These are phyloP conservation scores for Eciton burchellii DNA, from an alignment of 1,140 invertebrate genomes.

Conservation along the genomic window DNA sequence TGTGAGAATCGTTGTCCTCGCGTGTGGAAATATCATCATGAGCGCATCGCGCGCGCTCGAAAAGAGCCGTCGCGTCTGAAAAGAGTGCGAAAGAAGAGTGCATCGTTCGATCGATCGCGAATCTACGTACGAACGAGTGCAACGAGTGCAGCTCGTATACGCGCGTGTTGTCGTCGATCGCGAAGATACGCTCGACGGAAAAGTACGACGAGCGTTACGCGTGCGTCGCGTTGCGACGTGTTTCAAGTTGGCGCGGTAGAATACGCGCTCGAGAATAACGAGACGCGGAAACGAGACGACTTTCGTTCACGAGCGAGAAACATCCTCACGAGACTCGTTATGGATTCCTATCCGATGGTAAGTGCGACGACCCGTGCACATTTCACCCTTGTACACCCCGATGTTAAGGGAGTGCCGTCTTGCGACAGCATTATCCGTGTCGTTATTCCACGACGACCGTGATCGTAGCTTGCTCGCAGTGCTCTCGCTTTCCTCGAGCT, in stretches of 20 bases:
- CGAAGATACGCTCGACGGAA: slow-evolving; percentile 28
- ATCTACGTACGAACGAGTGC: too few relatives aligned
- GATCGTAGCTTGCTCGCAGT: too few relatives aligned
- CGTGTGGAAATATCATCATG: background rate
- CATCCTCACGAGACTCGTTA: slow-evolving; percentile 69
- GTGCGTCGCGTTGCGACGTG: slow-evolving; percentile 3
- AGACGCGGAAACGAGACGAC: background rate
- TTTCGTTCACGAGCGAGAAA: slow-evolving; percentile 36
- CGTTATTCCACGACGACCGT: too few relatives aligned
- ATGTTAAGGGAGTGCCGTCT: too few relatives aligned
- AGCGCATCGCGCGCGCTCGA: background rate
- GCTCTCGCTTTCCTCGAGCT: background rate
- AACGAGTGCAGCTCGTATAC: slow-evolving; percentile 7
- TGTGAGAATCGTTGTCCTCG: slow-evolving; percentile 3
- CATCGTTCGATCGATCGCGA: too few relatives aligned
- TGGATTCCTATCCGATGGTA: slow-evolving; percentile 80
- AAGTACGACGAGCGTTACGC: slow-evolving; percentile 1
- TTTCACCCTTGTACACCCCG: too few relatives aligned
- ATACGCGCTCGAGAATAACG: slow-evolving; percentile 11
- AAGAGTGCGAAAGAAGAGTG: too few relatives aligned
- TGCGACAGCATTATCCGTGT: too few relatives aligned
- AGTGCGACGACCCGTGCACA: slow-evolving; percentile 32
- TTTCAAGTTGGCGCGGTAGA: background rate
- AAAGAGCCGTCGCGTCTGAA: background rate
- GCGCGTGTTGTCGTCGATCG: too few relatives aligned